phyloP scores from a whole-genome alignment of 2,888 invertebrate species.

The Marronus borbonicus region DNA sequence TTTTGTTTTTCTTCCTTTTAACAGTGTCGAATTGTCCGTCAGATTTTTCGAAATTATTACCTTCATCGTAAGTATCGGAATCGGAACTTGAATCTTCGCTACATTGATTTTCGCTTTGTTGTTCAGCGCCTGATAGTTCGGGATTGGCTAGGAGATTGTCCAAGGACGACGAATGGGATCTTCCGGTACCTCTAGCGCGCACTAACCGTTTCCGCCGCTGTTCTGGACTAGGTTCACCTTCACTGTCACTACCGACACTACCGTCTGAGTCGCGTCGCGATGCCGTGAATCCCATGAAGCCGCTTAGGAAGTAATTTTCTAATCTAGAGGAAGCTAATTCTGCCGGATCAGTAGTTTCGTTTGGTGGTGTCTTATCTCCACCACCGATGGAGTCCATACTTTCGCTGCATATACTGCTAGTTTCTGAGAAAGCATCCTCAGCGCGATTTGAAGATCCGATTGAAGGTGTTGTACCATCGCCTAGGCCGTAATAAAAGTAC shows the following conservation, averaged over 20 bases:
- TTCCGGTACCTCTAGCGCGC: constrained; percentile 85
- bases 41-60: constrained; percentile 78
- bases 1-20: constrained; percentile 88
- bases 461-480: constrained; percentile 77
- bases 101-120: constrained; percentile 65
- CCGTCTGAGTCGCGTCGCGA: constrained; percentile 87
- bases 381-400: constrained; percentile 82
- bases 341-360: constrained; percentile 74
- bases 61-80: constrained; percentile 80
- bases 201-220: constrained; percentile 87
- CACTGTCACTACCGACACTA: constrained; percentile 92
- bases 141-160: constrained; percentile 83
- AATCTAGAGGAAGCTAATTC: constrained; percentile 87
- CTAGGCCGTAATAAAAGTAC: constrained; percentile 91
- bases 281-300: constrained; percentile 86
- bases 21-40: constrained; percentile 87
- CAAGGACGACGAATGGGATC: constrained; percentile 86
- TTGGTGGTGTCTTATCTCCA: constrained; percentile 69
- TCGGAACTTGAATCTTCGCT: constrained; percentile 79
- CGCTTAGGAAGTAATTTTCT: constrained; percentile 91
- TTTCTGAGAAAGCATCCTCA: constrained; percentile 84
- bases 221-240: constrained; percentile 90
- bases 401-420: constrained; percentile 89
- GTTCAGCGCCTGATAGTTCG: constrained; percentile 70
- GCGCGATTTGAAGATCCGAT: constrained; percentile 70